Conservation (phyloP, 2,113 vertebrate species). For the Hydrolagus affinis region DNA sequence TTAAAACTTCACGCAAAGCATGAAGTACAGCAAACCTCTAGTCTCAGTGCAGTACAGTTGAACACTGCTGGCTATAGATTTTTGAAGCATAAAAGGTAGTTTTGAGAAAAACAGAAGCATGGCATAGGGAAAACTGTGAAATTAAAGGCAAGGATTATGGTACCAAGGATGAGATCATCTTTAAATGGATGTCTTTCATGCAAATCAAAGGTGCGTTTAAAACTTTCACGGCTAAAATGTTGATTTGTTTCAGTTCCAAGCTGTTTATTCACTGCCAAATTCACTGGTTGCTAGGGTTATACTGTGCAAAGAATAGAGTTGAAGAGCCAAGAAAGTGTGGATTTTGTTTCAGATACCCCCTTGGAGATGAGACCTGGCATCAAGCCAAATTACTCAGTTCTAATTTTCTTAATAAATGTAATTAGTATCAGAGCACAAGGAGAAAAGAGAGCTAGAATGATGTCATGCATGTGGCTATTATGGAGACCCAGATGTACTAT, state of each 20-base stretch:
- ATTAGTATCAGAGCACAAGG: not conserved
- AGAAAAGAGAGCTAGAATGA: not conserved
- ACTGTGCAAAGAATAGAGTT: not conserved
- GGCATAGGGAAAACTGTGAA: not conserved
- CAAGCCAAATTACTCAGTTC: constrained; percentile 4
- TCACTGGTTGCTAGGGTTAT: constrained; percentile 16
- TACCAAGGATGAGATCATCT: not conserved
- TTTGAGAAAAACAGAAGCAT: not conserved
- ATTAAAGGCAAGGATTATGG: not conserved
- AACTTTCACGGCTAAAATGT: not conserved
- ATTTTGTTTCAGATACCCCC: not conserved
- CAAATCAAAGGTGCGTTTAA: not conserved
- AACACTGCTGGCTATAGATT: not conserved
- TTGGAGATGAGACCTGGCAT: not conserved
- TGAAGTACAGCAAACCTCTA: not conserved
- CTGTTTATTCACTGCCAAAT: constrained; percentile 7
- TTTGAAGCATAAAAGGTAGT: not conserved
- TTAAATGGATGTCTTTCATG: not conserved
- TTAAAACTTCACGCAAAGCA: not conserved
- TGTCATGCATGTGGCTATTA: not conserved
- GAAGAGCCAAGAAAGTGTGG: not conserved
- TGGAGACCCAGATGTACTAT: not conserved
- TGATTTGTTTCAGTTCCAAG: constrained; percentile 12
- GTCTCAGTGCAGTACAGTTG: not conserved
- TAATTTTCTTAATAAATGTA: not conserved